Evolutionary conservation across 2,113 vertebrate genomes (phyloP), one percentile per base, ranked within the genome.

Genomic region (Nothobranchius furzeri): DNA sequence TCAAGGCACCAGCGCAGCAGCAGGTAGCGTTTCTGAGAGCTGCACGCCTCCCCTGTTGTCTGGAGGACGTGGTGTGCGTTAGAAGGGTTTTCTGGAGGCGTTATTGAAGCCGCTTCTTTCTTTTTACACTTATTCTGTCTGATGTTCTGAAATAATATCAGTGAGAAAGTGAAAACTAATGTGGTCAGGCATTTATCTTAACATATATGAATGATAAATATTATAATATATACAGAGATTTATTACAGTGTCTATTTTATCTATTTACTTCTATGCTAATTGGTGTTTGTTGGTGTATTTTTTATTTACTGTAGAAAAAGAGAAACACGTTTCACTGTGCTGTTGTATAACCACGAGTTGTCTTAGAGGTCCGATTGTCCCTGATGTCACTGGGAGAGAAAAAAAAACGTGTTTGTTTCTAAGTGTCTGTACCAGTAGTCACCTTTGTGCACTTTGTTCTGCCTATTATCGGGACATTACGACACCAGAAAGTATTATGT

Each of bases 21-120:
- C 95, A 95, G 96, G 98, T 99, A 97, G 89, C 88, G 90, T 92
- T 92, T 90, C 86, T 92, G 83, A 90, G 90, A 86, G 85, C 89
- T 58, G 86, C 85, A 67, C 88, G 83, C 77, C 89, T 92, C 63
- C 91, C 91, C 88, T 92, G 90, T 90, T 93, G 92, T 90, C 88
- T 93, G 90, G 91, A 93, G 90, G 91, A 91, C 76, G 87, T 89
- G 80, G 86, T 92, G 73, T 90, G 91, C 82, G 83, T 93, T 83
- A 90, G 91, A 83, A 92, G 84, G 86, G 90, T 92, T 83, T 91
- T 93, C 84, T 92, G 91, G 92, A 89, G 61, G 85, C 90, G 85
- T 75, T 91, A 90, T 84, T 92, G 83, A 92, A 77, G 52, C 52
- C 75, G 45, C 66, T 37, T 72, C 60, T 42, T 74, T 70, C 65